Percentiles rank a stretch among this genome's conserved stretches.
phyloP scores from a whole-genome alignment of 2,113 vertebrate genomes.

The Ammodytes dubius region DNA sequence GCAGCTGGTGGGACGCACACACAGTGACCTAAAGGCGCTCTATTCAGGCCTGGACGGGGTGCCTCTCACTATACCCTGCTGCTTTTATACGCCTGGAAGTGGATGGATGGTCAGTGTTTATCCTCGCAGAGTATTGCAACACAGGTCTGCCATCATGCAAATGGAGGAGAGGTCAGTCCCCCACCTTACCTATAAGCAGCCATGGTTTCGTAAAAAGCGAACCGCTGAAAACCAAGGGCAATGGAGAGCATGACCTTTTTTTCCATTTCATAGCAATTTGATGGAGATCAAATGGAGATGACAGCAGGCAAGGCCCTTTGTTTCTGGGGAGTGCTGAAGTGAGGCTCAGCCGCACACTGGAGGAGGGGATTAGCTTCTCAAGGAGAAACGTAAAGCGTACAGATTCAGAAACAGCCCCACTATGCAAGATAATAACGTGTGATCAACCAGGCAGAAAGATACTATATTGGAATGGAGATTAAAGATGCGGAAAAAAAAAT shows the following conservation, averaged over 20 bases:
- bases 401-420: constrained; percentile 27
- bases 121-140: constrained; percentile 66
- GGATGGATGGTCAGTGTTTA: constrained; percentile 79
- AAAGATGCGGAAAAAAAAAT: constrained; percentile 56
- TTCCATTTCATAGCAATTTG: constrained; percentile 31
- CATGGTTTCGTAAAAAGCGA: not conserved
- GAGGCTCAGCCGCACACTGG: constrained; percentile 52
- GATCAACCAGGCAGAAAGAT: constrained; percentile 72
- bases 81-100: constrained; percentile 78
- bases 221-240: not conserved
- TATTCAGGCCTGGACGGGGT: constrained; percentile 75
- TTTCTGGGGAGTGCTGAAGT: constrained; percentile 56
- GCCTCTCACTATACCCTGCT: constrained; percentile 68
- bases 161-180: constrained; percentile 19
- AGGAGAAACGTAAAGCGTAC: constrained; percentile 60
- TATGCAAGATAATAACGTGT: constrained; percentile 62
- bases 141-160: constrained; percentile 41
- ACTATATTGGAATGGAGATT: constrained; percentile 65
- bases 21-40: constrained; percentile 77
- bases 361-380: constrained; percentile 68
- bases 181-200: constrained; percentile 19
- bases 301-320: constrained; percentile 40
- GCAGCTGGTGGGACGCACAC: constrained; percentile 79
- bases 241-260: constrained; percentile 21
- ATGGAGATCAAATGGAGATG: constrained; percentile 61